Conservation (phyloP, 2,888 invertebrate species). For the Seladonia tumulorum region DNA sequence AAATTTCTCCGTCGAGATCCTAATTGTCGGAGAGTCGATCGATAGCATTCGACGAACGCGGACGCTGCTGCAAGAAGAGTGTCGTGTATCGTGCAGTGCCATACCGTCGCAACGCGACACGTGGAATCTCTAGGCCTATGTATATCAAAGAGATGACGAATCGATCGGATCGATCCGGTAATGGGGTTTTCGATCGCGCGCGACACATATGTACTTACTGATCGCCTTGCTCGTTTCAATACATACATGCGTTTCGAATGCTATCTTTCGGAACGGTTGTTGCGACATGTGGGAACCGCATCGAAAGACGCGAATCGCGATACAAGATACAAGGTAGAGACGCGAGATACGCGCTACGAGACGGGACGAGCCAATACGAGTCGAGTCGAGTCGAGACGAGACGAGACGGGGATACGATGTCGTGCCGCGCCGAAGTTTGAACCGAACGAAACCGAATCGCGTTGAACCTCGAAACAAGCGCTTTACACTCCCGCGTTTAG, state of each 20-base stretch:
- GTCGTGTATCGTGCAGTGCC: background rate
- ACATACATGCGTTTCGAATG: too few species aligned
- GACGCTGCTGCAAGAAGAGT: background rate
- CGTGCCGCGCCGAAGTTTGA: slow-evolving; percentile 18
- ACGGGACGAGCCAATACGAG: too few species aligned
- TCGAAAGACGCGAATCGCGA: background rate
- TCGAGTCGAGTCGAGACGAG: too few species aligned
- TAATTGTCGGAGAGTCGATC: background rate
- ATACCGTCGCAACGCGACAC: background rate
- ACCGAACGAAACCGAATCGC: slow-evolving; percentile 76
- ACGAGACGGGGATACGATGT: slow-evolving; percentile 42
- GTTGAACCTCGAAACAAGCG: slow-evolving; percentile 69
- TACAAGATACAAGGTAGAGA: background rate
- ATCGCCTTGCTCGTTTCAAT: too few species aligned
- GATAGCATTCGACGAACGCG: background rate
- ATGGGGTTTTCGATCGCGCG: too few species aligned
- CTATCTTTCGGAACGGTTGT: background rate
- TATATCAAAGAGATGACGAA: slow-evolving; percentile 46
- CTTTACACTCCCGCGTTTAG: slow-evolving; percentile 71
- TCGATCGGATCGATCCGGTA: too few species aligned
- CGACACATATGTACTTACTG: too few species aligned
- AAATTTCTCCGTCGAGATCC: background rate
- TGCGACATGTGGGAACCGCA: background rate
- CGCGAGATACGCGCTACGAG: background rate
- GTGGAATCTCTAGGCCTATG: slow-evolving; percentile 19